These are phyloP conservation scores for Napeogenes sylphis DNA, from an alignment of 2,888 invertebrate species.

Conservation along the genomic window DNA sequence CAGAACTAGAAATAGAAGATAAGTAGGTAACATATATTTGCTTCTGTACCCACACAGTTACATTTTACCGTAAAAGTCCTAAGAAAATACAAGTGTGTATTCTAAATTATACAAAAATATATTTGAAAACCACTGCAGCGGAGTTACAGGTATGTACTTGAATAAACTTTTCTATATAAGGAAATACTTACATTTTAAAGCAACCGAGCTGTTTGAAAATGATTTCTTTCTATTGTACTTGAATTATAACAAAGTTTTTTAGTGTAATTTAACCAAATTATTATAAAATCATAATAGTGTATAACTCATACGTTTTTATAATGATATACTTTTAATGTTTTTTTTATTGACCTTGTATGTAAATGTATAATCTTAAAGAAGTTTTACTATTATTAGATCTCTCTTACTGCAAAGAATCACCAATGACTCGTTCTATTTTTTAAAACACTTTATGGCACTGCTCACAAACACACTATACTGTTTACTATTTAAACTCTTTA, in stretches of 20 bases:
- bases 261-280: neutral
- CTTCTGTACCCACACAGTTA: no score
- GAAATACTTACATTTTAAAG: constrained; percentile 1
- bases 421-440: no score
- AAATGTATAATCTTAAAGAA: no score
- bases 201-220: neutral
- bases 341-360: no score
- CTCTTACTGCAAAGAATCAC: no score
- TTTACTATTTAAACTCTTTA: no score
- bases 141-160: constrained; percentile 1
- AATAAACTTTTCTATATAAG: neutral
- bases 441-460: no score
- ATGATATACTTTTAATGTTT: neutral
- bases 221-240: constrained; percentile 3
- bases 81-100: neutral
- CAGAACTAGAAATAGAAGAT: no score
- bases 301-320: neutral
- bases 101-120: neutral
- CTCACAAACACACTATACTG: no score
- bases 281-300: neutral
- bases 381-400: no score
- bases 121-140: neutral
- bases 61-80: neutral
- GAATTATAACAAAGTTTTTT: neutral
- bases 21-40: no score